These are phyloP conservation scores for Bhutanitis thaidina DNA, from an alignment of 2,888 invertebrate genomes.

Conservation along the genomic window DNA sequence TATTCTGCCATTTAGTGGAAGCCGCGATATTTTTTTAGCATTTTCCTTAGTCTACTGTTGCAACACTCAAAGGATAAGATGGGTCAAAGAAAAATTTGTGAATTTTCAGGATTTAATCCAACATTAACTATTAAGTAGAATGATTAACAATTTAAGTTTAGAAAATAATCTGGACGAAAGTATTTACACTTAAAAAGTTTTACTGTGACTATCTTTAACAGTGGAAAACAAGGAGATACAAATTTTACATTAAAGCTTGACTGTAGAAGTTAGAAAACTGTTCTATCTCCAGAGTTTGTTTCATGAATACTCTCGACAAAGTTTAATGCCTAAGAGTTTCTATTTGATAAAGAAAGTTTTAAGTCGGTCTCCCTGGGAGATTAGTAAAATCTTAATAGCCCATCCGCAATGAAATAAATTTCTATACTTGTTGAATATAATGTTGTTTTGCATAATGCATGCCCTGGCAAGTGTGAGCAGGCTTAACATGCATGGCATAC, in stretches of 20 bases:
- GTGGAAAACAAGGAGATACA: conserved; percentile 11
- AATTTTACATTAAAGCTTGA: conserved; percentile 27
- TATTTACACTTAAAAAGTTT: conserved; percentile 4
- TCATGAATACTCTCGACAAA: conserved; percentile 35
- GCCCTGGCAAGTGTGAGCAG: no score
- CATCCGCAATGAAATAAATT: conserved; percentile 28
- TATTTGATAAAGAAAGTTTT: conserved; percentile 47
- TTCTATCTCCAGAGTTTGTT: conserved; percentile 32
- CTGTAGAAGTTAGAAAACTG: conserved; percentile 32
- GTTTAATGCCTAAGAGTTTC: conserved; percentile 44
- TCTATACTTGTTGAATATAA: conserved; percentile 31
- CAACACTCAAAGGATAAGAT: no score
- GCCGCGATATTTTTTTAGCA: no score
- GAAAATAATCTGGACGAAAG: not conserved
- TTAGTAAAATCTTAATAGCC: conserved; percentile 30
- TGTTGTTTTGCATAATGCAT: conserved; percentile 7
- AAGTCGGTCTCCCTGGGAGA: conserved; percentile 32
- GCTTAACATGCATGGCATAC: no score
- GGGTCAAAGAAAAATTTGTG: no score
- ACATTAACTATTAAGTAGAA: no score
- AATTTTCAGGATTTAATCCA: no score
- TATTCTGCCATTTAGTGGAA: no score
- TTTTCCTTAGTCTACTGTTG: no score
- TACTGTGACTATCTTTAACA: conserved; percentile 3
- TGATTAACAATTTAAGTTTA: no score